Base-by-base conservation (phyloP, 2,113 vertebrate species). In the Nanorana parkeri region DNA sequence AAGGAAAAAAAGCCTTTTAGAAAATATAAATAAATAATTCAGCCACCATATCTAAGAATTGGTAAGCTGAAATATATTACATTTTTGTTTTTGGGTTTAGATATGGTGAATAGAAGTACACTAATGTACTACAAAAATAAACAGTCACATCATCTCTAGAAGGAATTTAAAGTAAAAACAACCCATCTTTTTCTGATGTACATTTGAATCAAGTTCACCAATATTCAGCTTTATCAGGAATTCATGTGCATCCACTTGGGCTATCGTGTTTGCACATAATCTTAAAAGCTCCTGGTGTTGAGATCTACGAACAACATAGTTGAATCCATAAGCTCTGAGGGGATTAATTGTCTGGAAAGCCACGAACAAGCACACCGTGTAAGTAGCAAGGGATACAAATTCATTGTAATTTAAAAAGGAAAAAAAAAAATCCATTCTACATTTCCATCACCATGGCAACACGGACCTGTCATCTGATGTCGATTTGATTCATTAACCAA, bases 361-460 rank as follows among this genome's bases (percentile, higher is more conserved):
- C 69, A 72, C 51, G 66, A 55, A 41, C 41, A 64, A 74, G 56
- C 68, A 72, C 67, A 56, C 20, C 56, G 41, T 20, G 66, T 21
- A 73, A 69, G 68, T 66, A 66, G 60, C 61, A 26, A 36, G 51
- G 52, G 51, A 75, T 58, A 66, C 60, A 74, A 60, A 67, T 67
- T 21, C 47, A 28, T 47, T n/a, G n/a, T 19, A 29, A 56, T 47
- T 79, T 71, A 51, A 58, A 69, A 56, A n/a, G n/a, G n/a, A n/a
- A 47, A 63, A 41, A 71, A 67, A 47, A 66, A 74, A 75, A 81
- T 74, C 69, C 51, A 74, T 73, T 65, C 60, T 55, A 66, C 60
- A 24, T 74, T 81, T 17, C 55, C 20, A 69, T 81, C 29, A 66
- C 80, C 61, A 81, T 74, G 69, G 47, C 69, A 81, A 81, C 79